Conservation (phyloP, 2,113 vertebrate genomes). For the Alethe castanea region DNA sequence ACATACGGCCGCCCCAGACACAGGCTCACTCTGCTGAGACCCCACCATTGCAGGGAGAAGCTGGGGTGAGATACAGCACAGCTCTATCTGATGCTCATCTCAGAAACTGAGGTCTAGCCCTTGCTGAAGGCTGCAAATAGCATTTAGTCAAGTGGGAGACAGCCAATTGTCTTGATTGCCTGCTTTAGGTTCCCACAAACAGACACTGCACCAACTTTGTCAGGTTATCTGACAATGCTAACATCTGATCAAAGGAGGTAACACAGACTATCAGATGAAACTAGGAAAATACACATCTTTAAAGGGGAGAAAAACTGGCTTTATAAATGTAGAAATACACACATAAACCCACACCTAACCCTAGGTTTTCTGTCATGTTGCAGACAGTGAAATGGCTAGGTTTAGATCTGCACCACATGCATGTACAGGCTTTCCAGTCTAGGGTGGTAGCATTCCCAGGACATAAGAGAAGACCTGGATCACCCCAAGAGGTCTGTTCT, state of each 20-base stretch:
- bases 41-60: neutral
- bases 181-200: neutral
- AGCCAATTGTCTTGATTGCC: neutral
- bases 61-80: neutral
- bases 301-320: neutral
- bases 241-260: constrained; percentile 6
- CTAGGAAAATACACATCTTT: neutral
- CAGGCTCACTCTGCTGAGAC: neutral
- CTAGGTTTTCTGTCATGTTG: neutral
- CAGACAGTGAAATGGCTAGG: neutral
- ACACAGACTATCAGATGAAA: neutral
- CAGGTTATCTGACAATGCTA: neutral
- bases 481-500: neutral
- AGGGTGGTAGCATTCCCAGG: neutral
- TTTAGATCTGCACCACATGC: neutral
- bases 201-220: neutral
- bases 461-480: rapidly evolving
- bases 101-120: neutral
- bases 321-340: neutral
- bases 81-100: neutral
- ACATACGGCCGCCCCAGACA: neutral
- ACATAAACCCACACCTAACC: neutral
- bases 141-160: neutral
- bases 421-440: neutral
- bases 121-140: neutral